phyloP scores from a whole-genome alignment of 2,888 invertebrate species.

The Tiliacea aurago region DNA sequence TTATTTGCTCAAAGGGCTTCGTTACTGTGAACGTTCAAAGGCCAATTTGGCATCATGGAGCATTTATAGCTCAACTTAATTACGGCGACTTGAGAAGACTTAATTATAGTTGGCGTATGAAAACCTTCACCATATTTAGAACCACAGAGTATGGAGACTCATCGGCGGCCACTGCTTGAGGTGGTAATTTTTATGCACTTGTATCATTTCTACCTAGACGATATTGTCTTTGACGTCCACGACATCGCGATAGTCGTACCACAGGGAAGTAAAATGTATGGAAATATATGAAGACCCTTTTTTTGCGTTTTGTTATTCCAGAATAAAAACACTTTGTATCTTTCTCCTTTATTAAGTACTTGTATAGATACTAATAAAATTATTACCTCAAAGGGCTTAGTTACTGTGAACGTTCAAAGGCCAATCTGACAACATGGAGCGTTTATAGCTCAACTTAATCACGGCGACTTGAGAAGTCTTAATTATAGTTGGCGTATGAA shows the following conservation, averaged over 20 bases:
- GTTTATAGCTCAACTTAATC: slow-evolving; percentile 15
- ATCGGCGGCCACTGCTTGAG: neutral
- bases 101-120: neutral
- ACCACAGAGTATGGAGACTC: neutral
- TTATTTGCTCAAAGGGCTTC: slow-evolving; percentile 25
- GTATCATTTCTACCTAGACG: neutral
- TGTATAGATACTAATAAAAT: slow-evolving; percentile 25
- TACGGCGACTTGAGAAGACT: slow-evolving; percentile 1
- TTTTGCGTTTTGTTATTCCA: no score
- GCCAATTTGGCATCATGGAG: slow-evolving; percentile 14
- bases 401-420: slow-evolving; percentile 5
- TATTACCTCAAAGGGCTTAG: slow-evolving; percentile 22
- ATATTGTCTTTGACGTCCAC: neutral
- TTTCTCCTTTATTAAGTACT: neutral
- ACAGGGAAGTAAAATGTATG: no score
- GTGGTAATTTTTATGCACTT: neutral
- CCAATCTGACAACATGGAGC: slow-evolving; percentile 14
- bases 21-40: slow-evolving; percentile 4
- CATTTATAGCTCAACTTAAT: slow-evolving; percentile 14
- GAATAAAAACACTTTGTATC: no score
- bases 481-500: neutral
- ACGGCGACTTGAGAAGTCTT: slow-evolving; percentile 3
- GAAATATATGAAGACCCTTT: no score
- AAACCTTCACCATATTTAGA: neutral
- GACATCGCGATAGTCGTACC: no score